Evolutionary conservation across 2,888 invertebrate species (phyloP), one percentile per base, ranked within the genome.

Genomic region (Listrodromus nycthemerus): DNA sequence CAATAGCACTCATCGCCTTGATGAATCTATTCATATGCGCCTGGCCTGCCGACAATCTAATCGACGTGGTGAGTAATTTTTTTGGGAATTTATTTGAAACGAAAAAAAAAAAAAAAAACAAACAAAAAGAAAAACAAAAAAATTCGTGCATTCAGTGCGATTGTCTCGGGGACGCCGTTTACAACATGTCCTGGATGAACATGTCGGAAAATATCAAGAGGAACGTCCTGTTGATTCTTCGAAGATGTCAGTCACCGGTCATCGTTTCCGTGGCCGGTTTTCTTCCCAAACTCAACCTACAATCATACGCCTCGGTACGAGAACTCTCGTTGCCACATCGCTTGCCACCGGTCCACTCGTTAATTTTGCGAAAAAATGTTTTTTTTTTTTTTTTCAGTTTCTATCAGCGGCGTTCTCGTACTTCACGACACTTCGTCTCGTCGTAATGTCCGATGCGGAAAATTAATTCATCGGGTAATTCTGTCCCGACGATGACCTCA

Each of bases 251-350:
- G 5, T 50, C 80, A n/a, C 88, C 89, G 0, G 58, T 86, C 4
- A 8, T 37, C 24, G 45, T 89, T 10, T 67, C 33, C 2, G 67
- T 89, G 6, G 75, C 48, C 1, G 87, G 83, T 13, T 27, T 89
- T 19, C 70, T 88, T 30, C 87, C 85, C 1, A 48, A 58, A 27
- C 70, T 88, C 4, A 89, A 89, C 0, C 61, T 87, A 33, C 81
- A 80, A 1, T 89, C 84, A 37, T 89, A 87, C 24, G 80, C 86
- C 30, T 79, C 85, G 77, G 86, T 87, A 82, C 0, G 37, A n/a
- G 13, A 13, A 13, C 13, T 2, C 41, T n/a, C n/a, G n/a, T n/a
- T n/a, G n/a, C n/a, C n/a, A n/a, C 33, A 33, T 33, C 13, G 13
- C 41, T 10, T 41, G 41, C n/a, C n/a, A 4, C 10, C 13, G 41